Conservation (phyloP, 2,888 invertebrate genomes). For the Andrena praecox region DNA sequence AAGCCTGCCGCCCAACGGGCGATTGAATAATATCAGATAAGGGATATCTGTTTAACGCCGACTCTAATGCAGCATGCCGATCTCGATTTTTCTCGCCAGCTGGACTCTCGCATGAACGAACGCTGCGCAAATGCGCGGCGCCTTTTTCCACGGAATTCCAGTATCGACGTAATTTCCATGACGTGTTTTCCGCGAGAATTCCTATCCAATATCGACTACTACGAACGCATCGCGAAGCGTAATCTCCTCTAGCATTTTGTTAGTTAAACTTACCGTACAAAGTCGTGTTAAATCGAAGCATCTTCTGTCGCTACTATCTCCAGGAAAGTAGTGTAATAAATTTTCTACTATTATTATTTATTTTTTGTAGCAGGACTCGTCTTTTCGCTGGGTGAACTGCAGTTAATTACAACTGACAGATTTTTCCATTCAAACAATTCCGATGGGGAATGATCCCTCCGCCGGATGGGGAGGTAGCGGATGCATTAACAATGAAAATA, state of each 20-base stretch:
- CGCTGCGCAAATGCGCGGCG: slow-evolving; percentile 2
- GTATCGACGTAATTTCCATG: slow-evolving; percentile 33
- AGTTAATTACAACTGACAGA: background rate
- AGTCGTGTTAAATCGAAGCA: too few species aligned
- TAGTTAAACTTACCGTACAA: too few species aligned
- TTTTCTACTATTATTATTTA: background rate
- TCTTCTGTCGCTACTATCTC: background rate
- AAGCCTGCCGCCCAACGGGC: slow-evolving; percentile 2
- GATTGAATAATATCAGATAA: slow-evolving; percentile 58
- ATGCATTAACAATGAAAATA: slow-evolving; percentile 34
- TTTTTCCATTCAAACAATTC: slow-evolving; percentile 2
- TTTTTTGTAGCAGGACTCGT: too few species aligned
- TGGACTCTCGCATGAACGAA: slow-evolving; percentile 35
- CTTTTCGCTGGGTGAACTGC: too few species aligned
- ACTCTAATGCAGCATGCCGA: slow-evolving; percentile 37
- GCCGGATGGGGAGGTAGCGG: background rate
- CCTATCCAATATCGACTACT: background rate
- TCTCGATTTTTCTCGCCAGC: slow-evolving; percentile 19
- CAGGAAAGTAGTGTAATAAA: background rate
- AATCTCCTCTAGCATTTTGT: too few species aligned
- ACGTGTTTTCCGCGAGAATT: background rate
- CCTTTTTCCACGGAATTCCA: slow-evolving; percentile 16
- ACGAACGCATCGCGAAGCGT: background rate
- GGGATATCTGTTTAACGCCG: slow-evolving; percentile 36
- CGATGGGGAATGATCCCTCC: background rate